Base-by-base conservation (phyloP, 2,113 vertebrate genomes). In the Centropus bengalensis region DNA sequence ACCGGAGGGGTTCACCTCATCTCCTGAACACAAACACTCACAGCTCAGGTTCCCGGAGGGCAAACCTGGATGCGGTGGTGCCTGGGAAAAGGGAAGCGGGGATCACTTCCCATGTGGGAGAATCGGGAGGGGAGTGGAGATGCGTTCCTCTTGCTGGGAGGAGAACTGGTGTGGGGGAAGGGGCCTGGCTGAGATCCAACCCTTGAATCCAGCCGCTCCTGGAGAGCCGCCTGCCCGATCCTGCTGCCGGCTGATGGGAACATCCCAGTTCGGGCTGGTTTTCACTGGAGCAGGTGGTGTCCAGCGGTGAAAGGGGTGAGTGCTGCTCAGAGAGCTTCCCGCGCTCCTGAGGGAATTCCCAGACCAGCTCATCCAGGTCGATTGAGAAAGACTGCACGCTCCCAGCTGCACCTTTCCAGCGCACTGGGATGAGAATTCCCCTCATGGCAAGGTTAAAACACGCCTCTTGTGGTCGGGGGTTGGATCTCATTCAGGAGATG, bases 201-300 rank as follows among this genome's bases (percentile, higher is more conserved):
- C 36, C 36, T 36, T 8, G 19, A 36, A 52, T 55, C n/a, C 78
- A 78, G 67, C 54, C 33, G 78, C 68, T 64, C 27, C n/a, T 27
- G 84, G 80, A 14, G 2, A 19, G 49, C 12, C 26, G 27, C 52
- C 36, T 0, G 0, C 33, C 74, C 19, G 36, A 24, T 62, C 76
- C 71, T 30, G 15, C 84, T 13, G 44, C 22, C 52, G 52, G 2
- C 33, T 20, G 75, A 8, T 3, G 28, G 38, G n/a, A 1, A 30
- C 1, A 2, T 12, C 0, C 0, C 8, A 23, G 69, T 27, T 14
- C 10, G 12, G 16, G 63, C 26, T 20, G 8, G 0, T 60, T 79
- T 79, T 20, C 18, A 15, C 40, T 44, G 24, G 24, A 85, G 52
- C 66, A n/a, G 21, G 7, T 59, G 17, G 6, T 4, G 60, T 24